Evolutionary conservation across 2,797 vertebrate species (phyloP), one percentile per base, ranked within the genome.

Genomic region (Karalla daura): DNA sequence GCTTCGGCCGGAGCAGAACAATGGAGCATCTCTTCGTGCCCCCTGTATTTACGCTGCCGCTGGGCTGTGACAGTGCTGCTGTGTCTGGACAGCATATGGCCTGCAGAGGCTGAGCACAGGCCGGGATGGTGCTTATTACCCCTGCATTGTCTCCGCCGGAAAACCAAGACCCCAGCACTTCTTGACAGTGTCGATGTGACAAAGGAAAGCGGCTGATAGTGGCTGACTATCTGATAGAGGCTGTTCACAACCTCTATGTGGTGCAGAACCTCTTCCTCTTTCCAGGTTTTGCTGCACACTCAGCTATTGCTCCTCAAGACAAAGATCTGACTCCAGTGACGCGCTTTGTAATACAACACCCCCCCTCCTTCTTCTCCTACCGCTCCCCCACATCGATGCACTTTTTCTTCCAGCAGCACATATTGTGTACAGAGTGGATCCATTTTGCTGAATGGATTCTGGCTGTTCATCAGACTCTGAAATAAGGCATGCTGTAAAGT

Each of bases 401-500:
- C 70, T 83, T 89, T n/a, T 81, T 84, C 80, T 63, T 81, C 65
- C 73, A 68, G 70, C 50, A 63, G 75, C 69, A 53, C 74, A 64
- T 69, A 75, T 43, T 84, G 70, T 73, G 60, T 76, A 76, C 52
- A 70, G 56, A 70, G 80, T 55, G 60, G 69, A 67, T 85, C 65
- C 68, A 77, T 90, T 92, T 82, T 90, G 89, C 89, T 90, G 84
- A 92, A 90, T 90, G 83, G 81, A 76, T 89, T 82, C 85, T 91
- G 86, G 88, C 90, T 90, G 70, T 43, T 76, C 69, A 72, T 77
- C 89, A 92, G 86, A 70, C 82, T 84, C 76, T 89, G 81, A 88
- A 91, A 85, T 79, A 86, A 90, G 80, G 86, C 88, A 92, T 89
- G 80, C 86, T 92, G 88, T 89, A 92, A 93, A 93, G 87, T 92